These are phyloP conservation scores for Periophthalmus modestus DNA, from an alignment of 2,113 vertebrate species.

Conservation along the genomic window DNA sequence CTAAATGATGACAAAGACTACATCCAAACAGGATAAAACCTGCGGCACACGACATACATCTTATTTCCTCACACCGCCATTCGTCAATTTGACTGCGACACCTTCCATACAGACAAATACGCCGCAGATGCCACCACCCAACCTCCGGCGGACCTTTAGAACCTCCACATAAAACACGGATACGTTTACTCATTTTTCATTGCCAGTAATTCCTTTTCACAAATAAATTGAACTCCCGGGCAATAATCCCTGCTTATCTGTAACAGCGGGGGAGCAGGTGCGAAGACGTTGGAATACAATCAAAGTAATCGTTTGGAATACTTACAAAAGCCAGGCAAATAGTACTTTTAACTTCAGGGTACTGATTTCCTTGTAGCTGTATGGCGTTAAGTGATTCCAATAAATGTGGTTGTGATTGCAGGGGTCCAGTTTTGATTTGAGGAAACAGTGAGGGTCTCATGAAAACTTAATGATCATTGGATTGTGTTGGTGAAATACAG, in stretches of 20 bases:
- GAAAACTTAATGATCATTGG: conserved; percentile 5
- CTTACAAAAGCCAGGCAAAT: conserved; percentile 33
- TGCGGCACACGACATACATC: not conserved
- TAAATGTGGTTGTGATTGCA: not conserved
- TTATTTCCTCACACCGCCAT: not conserved
- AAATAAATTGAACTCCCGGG: conserved; percentile 31
- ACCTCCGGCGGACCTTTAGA: not conserved
- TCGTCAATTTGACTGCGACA: conserved; percentile 6
- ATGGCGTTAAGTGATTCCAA: not conserved
- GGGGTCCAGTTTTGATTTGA: not conserved
- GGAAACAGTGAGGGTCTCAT: not conserved
- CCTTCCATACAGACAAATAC: not conserved
- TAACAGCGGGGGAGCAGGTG: conserved; percentile 54
- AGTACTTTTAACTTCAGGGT: not conserved
- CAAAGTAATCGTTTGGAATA: conserved; percentile 56
- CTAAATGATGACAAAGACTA: not conserved
- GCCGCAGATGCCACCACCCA: not conserved
- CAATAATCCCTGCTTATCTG: conserved; percentile 45
- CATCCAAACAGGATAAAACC: not conserved
- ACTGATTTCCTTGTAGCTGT: not conserved
- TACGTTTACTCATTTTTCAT: conserved; percentile 20
- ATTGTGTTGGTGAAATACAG: not conserved
- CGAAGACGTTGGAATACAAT: conserved; percentile 55
- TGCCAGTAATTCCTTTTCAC: conserved; percentile 23
- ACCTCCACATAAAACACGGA: conserved; percentile 7